Percentiles rank a stretch among this genome's conserved stretches.
Conservation (phyloP, 2,888 invertebrate genomes). For the Eristalinus sepulchralis region DNA sequence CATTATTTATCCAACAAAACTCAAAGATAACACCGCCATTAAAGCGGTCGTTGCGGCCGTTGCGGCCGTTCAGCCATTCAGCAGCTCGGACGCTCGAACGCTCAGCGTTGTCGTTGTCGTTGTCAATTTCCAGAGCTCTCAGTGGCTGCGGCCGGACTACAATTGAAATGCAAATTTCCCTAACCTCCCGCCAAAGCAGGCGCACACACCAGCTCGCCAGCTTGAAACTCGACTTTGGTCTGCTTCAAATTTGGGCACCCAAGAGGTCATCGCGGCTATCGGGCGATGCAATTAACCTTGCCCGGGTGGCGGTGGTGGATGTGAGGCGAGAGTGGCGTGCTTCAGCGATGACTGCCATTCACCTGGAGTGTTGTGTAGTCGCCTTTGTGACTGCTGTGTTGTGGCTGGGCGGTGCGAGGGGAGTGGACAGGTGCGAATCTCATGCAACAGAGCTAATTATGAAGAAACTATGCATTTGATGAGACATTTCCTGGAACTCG, state of each 20-base stretch:
- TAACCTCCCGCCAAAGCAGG: not conserved
- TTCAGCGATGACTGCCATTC: not conserved
- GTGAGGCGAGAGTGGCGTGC: not conserved
- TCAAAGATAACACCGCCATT: conserved; percentile 32
- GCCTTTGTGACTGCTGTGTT: not conserved
- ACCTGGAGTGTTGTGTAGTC: not conserved
- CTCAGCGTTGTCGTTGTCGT: not conserved
- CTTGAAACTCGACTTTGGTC: conserved; percentile 17
- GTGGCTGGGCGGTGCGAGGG: too few species aligned
- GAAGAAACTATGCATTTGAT: conserved; percentile 7
- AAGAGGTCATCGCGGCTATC: conserved; percentile 47
- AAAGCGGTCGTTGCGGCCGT: not conserved
- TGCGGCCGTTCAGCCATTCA: not conserved
- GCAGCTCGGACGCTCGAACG: not conserved
- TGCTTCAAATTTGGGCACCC: conserved; percentile 22
- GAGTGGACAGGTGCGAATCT: not conserved
- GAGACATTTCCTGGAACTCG: conserved; percentile 39
- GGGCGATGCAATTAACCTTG: conserved; percentile 38
- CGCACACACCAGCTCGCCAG: not conserved
- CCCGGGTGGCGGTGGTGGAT: not conserved
- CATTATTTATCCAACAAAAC: conserved; percentile 45
- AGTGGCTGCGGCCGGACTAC: not conserved
- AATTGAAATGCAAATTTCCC: conserved; percentile 45
- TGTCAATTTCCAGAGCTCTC: not conserved
- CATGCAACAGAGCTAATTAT: not conserved